Evolutionary conservation across 2,888 invertebrate genomes (phyloP), one percentile per base, ranked within the genome.

Genomic region (Oxystoma pomonae): DNA sequence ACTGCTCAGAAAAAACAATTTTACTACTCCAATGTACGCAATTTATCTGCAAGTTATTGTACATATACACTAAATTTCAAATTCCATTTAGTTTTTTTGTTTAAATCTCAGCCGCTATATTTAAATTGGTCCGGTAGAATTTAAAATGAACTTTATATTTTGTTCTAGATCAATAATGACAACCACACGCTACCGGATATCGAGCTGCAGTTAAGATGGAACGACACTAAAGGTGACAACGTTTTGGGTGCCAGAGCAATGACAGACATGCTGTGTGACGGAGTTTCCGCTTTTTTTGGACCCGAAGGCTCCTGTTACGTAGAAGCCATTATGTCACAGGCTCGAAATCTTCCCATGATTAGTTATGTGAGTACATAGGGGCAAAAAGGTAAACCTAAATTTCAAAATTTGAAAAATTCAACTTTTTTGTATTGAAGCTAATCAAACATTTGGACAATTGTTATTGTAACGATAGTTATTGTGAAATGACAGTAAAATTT

Each of bases 281-380:
- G 92, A 59, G 93, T 95, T 61, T 88, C 91, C 35, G 96, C 93
- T 59, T 95, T 97, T 84, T 94, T 98, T 79, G 98, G 98, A 1
- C 96, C 97, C 1, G 98, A 98, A 82, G 94, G 95, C 64, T 88
- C 90, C 59, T 98, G 98, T 81, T 87, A 90, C 76, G 94, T 95
- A n/a, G 97, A 97, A 81, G 96, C 97, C 60, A 92, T 94, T 73
- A 90, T 98, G 60, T 91, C 97, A 20, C 94, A 96, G 77, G 91
- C 96, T 56, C 88, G 92, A 79, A 96, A 97, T 83, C 87, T 96
- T 76, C 96, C 97, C 64, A 96, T 98, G 94, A 93, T 98, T 80
- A 94, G 96, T 77, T 96, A 96, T 82, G 97, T 97, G 82, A 91
- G 96, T 90, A 51, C 7, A 16, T 12, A 50, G 16, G 16, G n/a